Evolutionary conservation across 2,113 vertebrate species (phyloP), one percentile per base, ranked within the genome.

Genomic region (Oxyura jamaicensis): DNA sequence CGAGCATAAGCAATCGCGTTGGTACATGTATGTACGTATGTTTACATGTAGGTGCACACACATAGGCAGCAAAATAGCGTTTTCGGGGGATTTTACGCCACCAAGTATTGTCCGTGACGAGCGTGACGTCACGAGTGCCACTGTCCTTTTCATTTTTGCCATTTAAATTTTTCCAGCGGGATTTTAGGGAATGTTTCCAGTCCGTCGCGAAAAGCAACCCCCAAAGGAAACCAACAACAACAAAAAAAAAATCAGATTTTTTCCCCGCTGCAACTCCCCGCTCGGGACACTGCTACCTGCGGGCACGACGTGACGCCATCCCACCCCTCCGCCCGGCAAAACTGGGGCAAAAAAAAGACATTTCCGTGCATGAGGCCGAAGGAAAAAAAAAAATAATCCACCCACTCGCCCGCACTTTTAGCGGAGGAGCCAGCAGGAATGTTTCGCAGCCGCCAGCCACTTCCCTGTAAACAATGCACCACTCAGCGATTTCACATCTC

Each of bases 71-170:
- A 20, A 74, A 84, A 91, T 46, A 59, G 50, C 63, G 22, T 55
- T 91, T 86, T 39, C 3, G 44, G 48, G 5, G 53, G 48, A 88
- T 90, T 93, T 96, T 75, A 89, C 81, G 62, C 96, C 88, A 72
- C 21, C 26, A 85, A 89, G 44, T 23, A 13, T 72, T 79, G 81
- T 31, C 68, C 80, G 36, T 84, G 91, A 75, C 58, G 93, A 88
- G 36, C 17, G 77, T 97, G 97, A 98, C 48, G 74, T 97, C 97
- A 97, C n/a, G 76, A 73, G 84, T 76, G 67, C 75, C 29, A 2
- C 44, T 28, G 71, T 35, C 85, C 39, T 55, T 53, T 66, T 29
- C 25, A 11, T 8, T 7, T 8, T 6, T 1, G 15, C 23, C 6
- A 26, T 68, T 22, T 53, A 19, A 8, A 56, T 60, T 83, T 60